These are phyloP conservation scores for Emydura subglobosa DNA, from an alignment of 2,113 vertebrate species.

Conservation along the genomic window DNA sequence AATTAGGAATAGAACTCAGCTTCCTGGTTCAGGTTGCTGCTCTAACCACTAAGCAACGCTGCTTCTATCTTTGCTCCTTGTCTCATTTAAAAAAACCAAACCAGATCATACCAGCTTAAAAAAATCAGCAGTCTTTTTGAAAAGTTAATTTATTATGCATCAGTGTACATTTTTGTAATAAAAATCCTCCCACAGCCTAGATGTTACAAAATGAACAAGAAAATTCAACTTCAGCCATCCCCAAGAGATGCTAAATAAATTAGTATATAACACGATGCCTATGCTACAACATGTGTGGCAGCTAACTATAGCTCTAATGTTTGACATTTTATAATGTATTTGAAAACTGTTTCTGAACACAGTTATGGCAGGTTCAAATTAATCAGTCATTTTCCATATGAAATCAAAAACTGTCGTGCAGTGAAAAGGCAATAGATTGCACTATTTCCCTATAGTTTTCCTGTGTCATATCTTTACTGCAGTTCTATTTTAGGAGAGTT, in stretches of 20 bases:
- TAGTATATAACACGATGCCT: slow-evolving; percentile 3
- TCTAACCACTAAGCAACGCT: neutral
- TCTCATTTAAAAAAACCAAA: neutral
- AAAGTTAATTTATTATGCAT: slow-evolving; percentile 75
- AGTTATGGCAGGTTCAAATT: slow-evolving; percentile 15
- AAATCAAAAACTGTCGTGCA: neutral
- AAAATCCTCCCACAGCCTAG: slow-evolving; percentile 50
- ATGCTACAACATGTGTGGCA: neutral
- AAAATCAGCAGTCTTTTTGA: slow-evolving; percentile 36
- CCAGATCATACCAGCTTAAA: neutral
- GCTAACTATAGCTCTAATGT: neutral
- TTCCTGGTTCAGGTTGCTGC: neutral
- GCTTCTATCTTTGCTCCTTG: neutral
- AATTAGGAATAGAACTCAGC: neutral
- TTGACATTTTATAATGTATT: neutral
- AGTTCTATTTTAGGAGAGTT: slow-evolving; percentile 30
- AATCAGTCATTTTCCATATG: slow-evolving; percentile 5
- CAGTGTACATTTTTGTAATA: slow-evolving; percentile 61
- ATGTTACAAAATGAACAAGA: slow-evolving; percentile 68
- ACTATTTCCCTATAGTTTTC: neutral
- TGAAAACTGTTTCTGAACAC: neutral
- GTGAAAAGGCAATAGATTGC: neutral
- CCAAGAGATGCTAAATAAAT: slow-evolving; percentile 55
- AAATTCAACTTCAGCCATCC: slow-evolving; percentile 54
- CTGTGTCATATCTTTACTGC: neutral